Evolutionary conservation across 1,140 invertebrate species (phyloP).

Genomic region (Drosophila murphyi): DNA sequence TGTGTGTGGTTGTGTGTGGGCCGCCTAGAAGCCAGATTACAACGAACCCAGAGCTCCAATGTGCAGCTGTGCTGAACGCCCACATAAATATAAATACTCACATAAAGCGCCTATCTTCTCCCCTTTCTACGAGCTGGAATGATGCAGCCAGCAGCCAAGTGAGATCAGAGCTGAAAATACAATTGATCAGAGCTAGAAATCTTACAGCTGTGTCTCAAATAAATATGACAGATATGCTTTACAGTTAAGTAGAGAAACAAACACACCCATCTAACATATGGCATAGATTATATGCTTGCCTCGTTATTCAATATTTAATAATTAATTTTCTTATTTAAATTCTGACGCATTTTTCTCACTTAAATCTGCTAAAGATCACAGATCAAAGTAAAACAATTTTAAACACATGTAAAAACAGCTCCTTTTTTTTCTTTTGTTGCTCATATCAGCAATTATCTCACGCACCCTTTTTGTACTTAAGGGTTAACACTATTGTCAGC

Average conservation of each 20-base stretch:
- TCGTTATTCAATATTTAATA: neutral
- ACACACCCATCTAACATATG: neutral
- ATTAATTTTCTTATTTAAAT: too few relatives aligned
- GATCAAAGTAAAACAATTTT: conserved; percentile 13
- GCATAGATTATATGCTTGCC: neutral
- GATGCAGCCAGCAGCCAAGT: conserved; percentile 2
- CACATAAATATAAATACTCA: conserved; percentile 30
- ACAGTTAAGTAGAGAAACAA: conserved; percentile 22
- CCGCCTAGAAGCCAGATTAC: conserved; percentile 53
- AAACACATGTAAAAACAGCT: conserved; percentile 8
- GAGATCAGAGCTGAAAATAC: conserved; percentile 17
- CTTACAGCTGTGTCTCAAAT: conserved; percentile 5
- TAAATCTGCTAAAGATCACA: neutral
- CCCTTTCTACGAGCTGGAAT: conserved; percentile 2
- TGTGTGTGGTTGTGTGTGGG: conserved; percentile 63
- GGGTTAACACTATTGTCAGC: conserved; percentile 2
- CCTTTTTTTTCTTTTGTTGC: conserved; percentile 4
- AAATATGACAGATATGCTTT: conserved; percentile 11
- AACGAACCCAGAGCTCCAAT: conserved; percentile 49
- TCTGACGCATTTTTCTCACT: neutral
- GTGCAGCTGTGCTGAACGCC: conserved; percentile 45
- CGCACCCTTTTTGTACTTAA: conserved; percentile 1
- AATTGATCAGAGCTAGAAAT: neutral
- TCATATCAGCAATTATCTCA: conserved; percentile 20
- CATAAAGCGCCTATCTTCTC: conserved; percentile 9